Evolutionary conservation across 2,888 invertebrate species (phyloP), one percentile per base, ranked within the genome.

Genomic region (Lepetodrilus schrolli): DNA sequence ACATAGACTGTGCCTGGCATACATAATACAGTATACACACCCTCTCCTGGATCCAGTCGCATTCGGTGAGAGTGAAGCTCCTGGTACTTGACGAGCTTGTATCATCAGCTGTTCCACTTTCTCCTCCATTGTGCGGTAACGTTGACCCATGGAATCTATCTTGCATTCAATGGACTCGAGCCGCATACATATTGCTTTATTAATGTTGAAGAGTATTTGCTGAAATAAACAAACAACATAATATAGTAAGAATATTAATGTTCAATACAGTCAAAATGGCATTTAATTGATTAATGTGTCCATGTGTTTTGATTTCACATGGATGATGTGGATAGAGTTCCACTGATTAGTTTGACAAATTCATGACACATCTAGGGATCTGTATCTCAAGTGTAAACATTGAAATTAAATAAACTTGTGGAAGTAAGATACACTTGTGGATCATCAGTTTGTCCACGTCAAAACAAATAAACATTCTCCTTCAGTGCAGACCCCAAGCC

Each of bases 201-300:
- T 89, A 69, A 90, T 88, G 80, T 86, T 88, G 80, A 88, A 87
- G 51, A 90, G 74, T 13, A 89, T 84, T 86, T 88, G 88, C 90
- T 90, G 83, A 36, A 85, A 86, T n/a, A 13, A 68, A 43, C 21
- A 68, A 4, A 17, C n/a, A n/a, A n/a, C n/a, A n/a, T n/a, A n/a
- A n/a, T n/a, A n/a, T n/a, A n/a, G n/a, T n/a, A n/a, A n/a, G 10
- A 2, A 43, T 17, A 43, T 13, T 17, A 4, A 43, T 43, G 43
- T 2, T 43, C 4, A 4, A 4, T 17, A 7, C 43, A 13, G 38
- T 13, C 13, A 37, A 37, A 37, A 37, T 37, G 13, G 8, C 7
- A 37, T 13, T 37, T 37, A 13, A 10, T 37, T 37, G 38, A 37
- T 13, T 37, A n/a, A n/a, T n/a, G n/a, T n/a, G n/a, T n/a, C n/a